phyloP scores from a whole-genome alignment of 2,797 vertebrate genomes.

The Nannoperca obscura region DNA sequence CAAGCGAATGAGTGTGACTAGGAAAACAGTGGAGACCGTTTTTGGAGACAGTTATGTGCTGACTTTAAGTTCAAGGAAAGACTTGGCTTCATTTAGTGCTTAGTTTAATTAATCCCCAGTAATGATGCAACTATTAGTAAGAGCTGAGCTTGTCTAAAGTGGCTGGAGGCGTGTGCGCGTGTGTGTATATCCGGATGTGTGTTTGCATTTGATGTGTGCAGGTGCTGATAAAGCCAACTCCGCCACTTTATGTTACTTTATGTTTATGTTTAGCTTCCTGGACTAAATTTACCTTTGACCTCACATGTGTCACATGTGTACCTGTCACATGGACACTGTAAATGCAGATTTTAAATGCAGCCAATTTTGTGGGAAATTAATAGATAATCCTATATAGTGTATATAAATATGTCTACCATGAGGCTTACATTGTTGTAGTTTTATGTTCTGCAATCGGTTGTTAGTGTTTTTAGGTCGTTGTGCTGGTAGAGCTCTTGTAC shows the following conservation, averaged over 20 bases:
- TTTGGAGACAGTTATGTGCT: constrained; percentile 36
- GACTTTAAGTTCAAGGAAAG: constrained; percentile 69
- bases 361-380: not conserved
- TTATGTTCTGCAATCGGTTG: not conserved
- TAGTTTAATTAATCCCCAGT: constrained; percentile 87
- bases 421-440: no score
- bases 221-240: constrained; percentile 47
- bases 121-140: constrained; percentile 90
- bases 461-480: not conserved
- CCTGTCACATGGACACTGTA: not conserved
- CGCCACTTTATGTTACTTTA: not conserved
- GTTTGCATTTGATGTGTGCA: constrained; percentile 22
- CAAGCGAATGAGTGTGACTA: constrained; percentile 54
- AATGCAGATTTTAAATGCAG: constrained; percentile 16
- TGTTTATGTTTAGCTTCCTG: no score
- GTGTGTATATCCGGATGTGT: constrained; percentile 2
- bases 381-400: not conserved
- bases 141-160: constrained; percentile 79
- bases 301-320: not conserved
- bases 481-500: constrained; percentile 4
- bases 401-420: not conserved
- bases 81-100: constrained; percentile 79
- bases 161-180: constrained; percentile 62
- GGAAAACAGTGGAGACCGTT: constrained; percentile 43
- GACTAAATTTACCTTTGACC: no score